Evolutionary conservation across 2,797 vertebrate species (phyloP).

Genomic region (Parambassis ranga): DNA sequence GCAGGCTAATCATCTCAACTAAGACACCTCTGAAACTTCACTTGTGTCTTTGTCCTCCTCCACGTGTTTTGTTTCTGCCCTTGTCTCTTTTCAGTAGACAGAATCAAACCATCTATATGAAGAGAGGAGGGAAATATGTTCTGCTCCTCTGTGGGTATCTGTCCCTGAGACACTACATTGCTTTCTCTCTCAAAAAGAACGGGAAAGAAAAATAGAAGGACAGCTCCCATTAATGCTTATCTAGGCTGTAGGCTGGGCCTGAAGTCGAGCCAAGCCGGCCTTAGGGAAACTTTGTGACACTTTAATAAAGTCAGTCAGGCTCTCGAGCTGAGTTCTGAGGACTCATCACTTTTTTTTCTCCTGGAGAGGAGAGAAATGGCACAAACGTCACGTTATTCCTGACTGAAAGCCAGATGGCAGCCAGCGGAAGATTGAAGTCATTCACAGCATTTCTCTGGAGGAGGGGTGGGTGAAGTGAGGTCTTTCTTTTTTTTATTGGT

Average conservation of each 20-base stretch:
- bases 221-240: conserved; percentile 39
- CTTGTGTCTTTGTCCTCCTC: not conserved
- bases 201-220: conserved; percentile 2
- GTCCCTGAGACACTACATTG: conserved; percentile 6
- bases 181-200: conserved; percentile 19
- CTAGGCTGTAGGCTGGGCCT: conserved; percentile 37
- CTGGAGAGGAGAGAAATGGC: conserved; percentile 44
- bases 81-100: conserved; percentile 13
- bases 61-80: conserved; percentile 4
- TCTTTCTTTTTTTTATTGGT: conserved; percentile 37
- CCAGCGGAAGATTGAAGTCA: conserved; percentile 40
- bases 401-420: conserved; percentile 70
- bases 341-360: conserved; percentile 66
- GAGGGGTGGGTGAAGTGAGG: not conserved
- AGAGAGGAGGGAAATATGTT: conserved; percentile 15
- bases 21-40: conserved; percentile 16
- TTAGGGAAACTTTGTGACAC: conserved; percentile 63
- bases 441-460: conserved; percentile 28
- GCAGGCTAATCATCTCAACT: conserved; percentile 2
- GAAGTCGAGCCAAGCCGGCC: conserved; percentile 31
- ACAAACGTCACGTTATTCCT: conserved; percentile 47
- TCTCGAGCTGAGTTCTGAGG: conserved; percentile 58
- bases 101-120: conserved; percentile 22
- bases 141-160: conserved; percentile 8
- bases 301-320: conserved; percentile 62